Conservation (phyloP, 2,113 vertebrate species). For the Leptocoma aspasia region DNA sequence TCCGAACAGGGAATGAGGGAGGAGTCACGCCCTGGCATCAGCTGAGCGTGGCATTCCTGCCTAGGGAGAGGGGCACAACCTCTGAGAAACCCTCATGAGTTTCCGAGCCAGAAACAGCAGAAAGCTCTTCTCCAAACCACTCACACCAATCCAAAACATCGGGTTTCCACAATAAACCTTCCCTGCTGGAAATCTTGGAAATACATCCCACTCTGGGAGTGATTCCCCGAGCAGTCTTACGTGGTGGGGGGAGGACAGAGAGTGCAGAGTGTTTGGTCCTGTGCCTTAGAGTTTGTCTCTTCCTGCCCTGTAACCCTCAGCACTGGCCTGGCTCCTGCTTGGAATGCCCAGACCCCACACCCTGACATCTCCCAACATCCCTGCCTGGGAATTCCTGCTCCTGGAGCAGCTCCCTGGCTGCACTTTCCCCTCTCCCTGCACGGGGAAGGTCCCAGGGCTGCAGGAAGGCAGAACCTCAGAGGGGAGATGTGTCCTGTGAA, state of each 20-base stretch:
- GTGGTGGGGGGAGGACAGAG: background rate
- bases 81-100: background rate
- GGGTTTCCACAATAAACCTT: background rate
- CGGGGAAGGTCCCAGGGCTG: background rate
- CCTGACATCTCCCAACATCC: background rate
- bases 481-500: background rate
- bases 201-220: fast-evolving
- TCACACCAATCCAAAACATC: fast-evolving
- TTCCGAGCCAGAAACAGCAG: background rate
- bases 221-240: background rate
- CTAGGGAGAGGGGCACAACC: background rate
- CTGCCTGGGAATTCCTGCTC: background rate
- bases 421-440: background rate
- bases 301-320: background rate
- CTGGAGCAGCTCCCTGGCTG: background rate
- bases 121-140: background rate
- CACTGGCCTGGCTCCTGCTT: background rate
- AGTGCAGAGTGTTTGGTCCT: background rate
- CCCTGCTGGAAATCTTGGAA: background rate
- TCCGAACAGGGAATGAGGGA: fast-evolving
- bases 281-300: background rate
- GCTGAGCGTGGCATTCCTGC: fast-evolving
- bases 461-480: background rate
- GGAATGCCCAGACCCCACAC: background rate
- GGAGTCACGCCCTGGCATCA: fast-evolving